Evolutionary conservation across 2,797 vertebrate genomes (phyloP).

Genomic region (Schizothorax lantsangensis): DNA sequence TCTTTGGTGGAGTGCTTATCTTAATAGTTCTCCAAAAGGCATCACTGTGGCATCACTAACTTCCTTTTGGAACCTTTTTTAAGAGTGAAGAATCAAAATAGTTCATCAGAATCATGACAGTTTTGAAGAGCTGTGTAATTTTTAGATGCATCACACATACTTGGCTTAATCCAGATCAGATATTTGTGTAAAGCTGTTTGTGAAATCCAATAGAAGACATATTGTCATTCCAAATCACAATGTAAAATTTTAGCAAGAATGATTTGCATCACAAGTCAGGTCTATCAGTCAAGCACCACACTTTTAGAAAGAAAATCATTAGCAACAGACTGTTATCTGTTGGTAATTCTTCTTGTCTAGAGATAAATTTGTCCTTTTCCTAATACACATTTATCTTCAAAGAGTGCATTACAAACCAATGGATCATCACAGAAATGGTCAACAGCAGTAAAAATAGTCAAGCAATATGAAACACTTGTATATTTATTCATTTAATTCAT

Average conservation of each 20-base stretch:
- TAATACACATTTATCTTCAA: not conserved
- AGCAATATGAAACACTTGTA: not conserved
- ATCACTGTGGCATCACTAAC: not conserved
- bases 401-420: not conserved
- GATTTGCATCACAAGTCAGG: not conserved
- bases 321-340: not conserved
- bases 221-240: not conserved
- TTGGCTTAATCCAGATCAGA: not conserved
- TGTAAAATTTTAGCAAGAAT: not conserved
- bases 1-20: not conserved
- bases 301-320: not conserved
- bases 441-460: not conserved
- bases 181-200: not conserved
- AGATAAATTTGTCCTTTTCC: not conserved
- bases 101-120: not conserved
- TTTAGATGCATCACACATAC: not conserved
- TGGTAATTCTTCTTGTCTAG: not conserved
- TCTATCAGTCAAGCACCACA: not conserved
- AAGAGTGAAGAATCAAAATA: not conserved
- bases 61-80: not conserved
- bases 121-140: not conserved
- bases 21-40: not conserved
- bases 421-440: not conserved
- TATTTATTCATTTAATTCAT: not conserved
- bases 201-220: not conserved